Evolutionary conservation across 2,113 vertebrate genomes (phyloP).

Genomic region (Brevimyrus niger): DNA sequence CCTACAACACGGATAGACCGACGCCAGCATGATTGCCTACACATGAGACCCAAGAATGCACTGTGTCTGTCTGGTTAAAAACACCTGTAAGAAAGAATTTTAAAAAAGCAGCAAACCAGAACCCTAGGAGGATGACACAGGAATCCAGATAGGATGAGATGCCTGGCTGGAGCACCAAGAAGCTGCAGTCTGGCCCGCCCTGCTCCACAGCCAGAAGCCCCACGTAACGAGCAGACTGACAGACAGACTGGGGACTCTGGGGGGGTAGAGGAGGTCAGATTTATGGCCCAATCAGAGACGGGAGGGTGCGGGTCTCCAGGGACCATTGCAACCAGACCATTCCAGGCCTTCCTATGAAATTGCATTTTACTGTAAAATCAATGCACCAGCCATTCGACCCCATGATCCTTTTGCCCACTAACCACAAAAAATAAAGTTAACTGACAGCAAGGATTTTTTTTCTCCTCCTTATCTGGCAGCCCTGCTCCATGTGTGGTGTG

Average conservation of each 20-base stretch:
- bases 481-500: neutral
- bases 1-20: neutral
- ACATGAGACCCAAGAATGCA: neutral
- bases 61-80: neutral
- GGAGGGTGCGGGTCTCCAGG: slow-evolving; percentile 14
- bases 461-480: neutral
- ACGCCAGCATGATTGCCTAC: neutral
- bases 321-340: slow-evolving; percentile 21
- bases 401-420: slow-evolving; percentile 39
- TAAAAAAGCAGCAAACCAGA: neutral
- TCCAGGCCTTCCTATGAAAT: neutral
- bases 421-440: slow-evolving; percentile 36
- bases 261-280: neutral
- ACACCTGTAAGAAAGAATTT: neutral
- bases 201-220: neutral
- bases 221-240: neutral
- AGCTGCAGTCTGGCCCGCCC: neutral
- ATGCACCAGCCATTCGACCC: slow-evolving; percentile 39
- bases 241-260: neutral
- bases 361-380: slow-evolving; percentile 39
- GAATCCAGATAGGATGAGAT: neutral
- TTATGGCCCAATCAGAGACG: slow-evolving; percentile 18
- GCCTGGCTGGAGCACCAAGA: neutral
- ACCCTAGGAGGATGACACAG: neutral
- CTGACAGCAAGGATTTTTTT: slow-evolving; percentile 29